Conservation (phyloP, 2,888 invertebrate species). For the Eupelmus urozonus region DNA sequence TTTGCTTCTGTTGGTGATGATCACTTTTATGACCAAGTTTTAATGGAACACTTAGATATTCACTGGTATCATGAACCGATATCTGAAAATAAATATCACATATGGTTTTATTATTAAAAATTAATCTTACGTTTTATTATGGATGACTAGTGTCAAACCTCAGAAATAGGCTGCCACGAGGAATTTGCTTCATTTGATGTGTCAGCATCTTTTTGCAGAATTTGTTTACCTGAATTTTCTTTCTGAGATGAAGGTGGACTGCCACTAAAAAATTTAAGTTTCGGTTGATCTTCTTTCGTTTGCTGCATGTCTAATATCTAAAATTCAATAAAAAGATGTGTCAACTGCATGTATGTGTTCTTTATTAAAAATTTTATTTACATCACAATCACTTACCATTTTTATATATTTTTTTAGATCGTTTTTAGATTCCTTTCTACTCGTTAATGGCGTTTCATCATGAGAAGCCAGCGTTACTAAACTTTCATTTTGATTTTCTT, state of each 20-base stretch:
- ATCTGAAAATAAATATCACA: slow-evolving; percentile 61
- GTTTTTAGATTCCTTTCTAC: slow-evolving; percentile 73
- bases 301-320: slow-evolving; percentile 74
- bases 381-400: slow-evolving; percentile 73
- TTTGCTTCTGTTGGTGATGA: slow-evolving; percentile 67
- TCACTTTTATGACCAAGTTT: slow-evolving; percentile 66
- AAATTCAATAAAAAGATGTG: slow-evolving; percentile 35
- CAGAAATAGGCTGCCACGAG: slow-evolving; percentile 70
- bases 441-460: slow-evolving; percentile 74
- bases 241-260: slow-evolving; percentile 68
- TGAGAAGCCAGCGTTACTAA: slow-evolving; percentile 67
- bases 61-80: slow-evolving; percentile 67
- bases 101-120: slow-evolving; percentile 2
- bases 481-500: slow-evolving; percentile 69
- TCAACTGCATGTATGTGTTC: neutral
- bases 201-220: slow-evolving; percentile 69
- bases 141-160: slow-evolving; percentile 61
- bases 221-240: slow-evolving; percentile 72
- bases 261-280: slow-evolving; percentile 62
- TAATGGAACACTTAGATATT: slow-evolving; percentile 69
- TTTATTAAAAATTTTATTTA: neutral
- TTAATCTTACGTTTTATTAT: slow-evolving; percentile 1
- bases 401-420: slow-evolving; percentile 79
- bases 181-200: slow-evolving; percentile 70
- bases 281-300: slow-evolving; percentile 65